Evolutionary conservation across 2,888 invertebrate species (phyloP), one percentile per base, ranked within the genome.

Genomic region (Ophion slaviceki): DNA sequence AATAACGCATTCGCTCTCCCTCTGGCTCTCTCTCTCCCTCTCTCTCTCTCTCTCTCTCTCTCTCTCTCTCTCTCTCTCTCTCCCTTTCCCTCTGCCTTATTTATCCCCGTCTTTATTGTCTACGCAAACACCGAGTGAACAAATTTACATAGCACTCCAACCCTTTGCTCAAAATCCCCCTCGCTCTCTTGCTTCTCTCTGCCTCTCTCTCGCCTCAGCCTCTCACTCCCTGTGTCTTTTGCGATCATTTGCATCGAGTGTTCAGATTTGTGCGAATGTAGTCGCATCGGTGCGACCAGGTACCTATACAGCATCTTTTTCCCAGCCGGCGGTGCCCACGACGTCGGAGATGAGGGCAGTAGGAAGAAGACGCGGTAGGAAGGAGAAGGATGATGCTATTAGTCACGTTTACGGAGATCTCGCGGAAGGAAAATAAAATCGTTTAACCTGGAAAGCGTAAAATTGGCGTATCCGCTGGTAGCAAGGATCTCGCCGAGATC

Each of bases 321-420:
- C 24, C 78, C 47, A 53, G 53, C 66, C 67, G 75, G 45, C 61
- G 66, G 80, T 45, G n/a, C 24, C 47, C 45, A 24, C 67, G 78
- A 88, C 85, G 82, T 81, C 85, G 83, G 36, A 59, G 45, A 24
- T 20, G 36, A 36, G 32, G 53, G 20, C 59, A 59, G 59, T 57
- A 17, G 17, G 59, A 59, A 36, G 36, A 59, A n/a, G n/a, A 72
- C 57, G 59, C n/a, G 57, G 68, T 20, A 36, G 24, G 36, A 28
- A 24, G 57, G 28, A 40, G 45, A 57, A 82, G 79, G 72, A 84
- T 84, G 82, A 81, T 82, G 77, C 84, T 87, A 88, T 90, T 90
- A 90, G 87, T 88, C 86, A 88, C 80, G 85, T 90, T 88, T 87
- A 88, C 87, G 77, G 82, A 84, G 82, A 84, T 59, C 80, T 80